Base-by-base conservation (phyloP, 2,888 invertebrate genomes). In the Apamea epomidion region DNA sequence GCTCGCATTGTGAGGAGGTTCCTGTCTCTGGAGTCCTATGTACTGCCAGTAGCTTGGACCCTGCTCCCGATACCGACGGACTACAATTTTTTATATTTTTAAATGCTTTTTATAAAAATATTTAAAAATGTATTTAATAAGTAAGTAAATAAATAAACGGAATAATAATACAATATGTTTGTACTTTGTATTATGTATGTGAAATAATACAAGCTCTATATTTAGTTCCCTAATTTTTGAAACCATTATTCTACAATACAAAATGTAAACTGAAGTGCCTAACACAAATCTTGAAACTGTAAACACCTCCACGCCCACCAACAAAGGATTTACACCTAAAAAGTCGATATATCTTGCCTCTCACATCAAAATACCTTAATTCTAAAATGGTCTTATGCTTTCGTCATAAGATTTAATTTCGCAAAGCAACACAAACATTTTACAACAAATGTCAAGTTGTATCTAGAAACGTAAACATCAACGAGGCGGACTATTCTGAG, bases 401-500 rank as follows among this genome's bases (percentile, higher is more conserved):
- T 29, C 2, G 14, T 60, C 25, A 69, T 82, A 82, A 77, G 73
- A 65, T 76, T 76, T n/a, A 80, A 82, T 79, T 71, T 88, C 7
- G 73, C 62, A 37, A 10, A 75, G 32, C 84, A 64, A 54, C n/a
- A 78, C 21, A n/a, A n/a, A n/a, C n/a, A 78, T 80, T 80, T 76
- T 62, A 37, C 68, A 48, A 25, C 72, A 76, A 80, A 80, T 84
- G 77, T 81, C 71, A 86, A 81, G 73, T 82, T 77, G 70, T 84
- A 80, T 85, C 77, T 80, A 82, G 78, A 84, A 82, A 86, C 76
- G 68, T 82, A 80, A 85, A 87, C 77, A 82, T 84, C 78, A 80
- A 81, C 76, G 54, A 16, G 58, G 58, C 21, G 60, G 62, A 78
- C 54, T 83, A 87, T 88, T 82, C 81, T 76, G 71, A 80, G 68